Evolutionary conservation across 2,888 invertebrate species (phyloP).

Genomic region (Quadroppia sp.): DNA sequence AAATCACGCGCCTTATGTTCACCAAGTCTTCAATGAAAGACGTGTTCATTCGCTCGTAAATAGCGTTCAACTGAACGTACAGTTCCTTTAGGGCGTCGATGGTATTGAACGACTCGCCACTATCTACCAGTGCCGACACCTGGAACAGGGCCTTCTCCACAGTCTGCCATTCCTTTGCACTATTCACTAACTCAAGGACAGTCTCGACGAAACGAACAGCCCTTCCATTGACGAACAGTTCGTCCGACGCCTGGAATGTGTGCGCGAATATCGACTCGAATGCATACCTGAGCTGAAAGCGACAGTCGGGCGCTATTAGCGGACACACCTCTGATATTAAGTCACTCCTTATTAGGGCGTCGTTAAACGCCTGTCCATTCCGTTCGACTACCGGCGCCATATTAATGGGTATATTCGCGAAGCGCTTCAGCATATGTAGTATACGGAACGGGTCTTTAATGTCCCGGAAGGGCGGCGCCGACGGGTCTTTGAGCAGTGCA

Average conservation of each 20-base stretch:
- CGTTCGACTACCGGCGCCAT: too few species aligned
- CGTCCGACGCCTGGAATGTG: slow-evolving; percentile 24
- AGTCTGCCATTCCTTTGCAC: neutral
- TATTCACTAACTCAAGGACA: too few species aligned
- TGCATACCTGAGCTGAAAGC: slow-evolving; percentile 6
- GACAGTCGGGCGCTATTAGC: too few species aligned
- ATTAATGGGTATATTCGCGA: too few species aligned
- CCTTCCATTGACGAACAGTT: slow-evolving; percentile 2
- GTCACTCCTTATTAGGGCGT: too few species aligned
- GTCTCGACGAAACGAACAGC: slow-evolving; percentile 3
- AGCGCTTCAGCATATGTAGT: too few species aligned
- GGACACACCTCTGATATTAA: too few species aligned
- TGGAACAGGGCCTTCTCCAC: slow-evolving; percentile 43
- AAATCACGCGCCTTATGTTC: slow-evolving; percentile 39
- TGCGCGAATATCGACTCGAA: slow-evolving; percentile 16
- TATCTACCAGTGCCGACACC: slow-evolving; percentile 42
- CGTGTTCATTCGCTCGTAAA: neutral
- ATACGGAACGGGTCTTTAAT: too few species aligned
- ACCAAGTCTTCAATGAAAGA: neutral
- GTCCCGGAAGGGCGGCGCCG: too few species aligned
- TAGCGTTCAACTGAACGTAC: slow-evolving; percentile 39
- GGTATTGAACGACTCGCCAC: slow-evolving; percentile 42
- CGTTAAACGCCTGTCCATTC: too few species aligned
- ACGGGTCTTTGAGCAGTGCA: too few species aligned
- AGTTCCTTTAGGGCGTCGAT: slow-evolving; percentile 33